A percentile compares a stretch with the other conserved stretches of the same genome.
phyloP scores from a whole-genome alignment of 2,113 vertebrate species.

The Gambusia holbrooki region DNA sequence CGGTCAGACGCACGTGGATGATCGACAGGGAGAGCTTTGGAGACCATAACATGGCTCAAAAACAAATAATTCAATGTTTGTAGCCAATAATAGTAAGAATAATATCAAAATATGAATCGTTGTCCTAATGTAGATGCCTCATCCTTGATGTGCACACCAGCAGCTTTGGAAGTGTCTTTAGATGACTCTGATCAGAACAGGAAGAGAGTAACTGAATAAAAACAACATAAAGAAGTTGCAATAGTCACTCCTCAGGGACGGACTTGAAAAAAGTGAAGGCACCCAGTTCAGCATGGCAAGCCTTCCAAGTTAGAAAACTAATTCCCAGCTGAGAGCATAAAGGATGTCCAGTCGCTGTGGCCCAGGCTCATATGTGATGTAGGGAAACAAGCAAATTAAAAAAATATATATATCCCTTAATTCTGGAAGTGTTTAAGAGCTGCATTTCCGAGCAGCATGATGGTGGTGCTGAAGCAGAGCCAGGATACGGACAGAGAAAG shows the following conservation, averaged over 20 bases:
- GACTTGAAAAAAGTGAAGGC: conserved; percentile 48
- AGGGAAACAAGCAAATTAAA: too few species aligned
- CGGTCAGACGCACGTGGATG: conserved; percentile 91
- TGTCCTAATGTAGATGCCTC: conserved; percentile 9
- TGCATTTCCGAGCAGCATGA: conserved; percentile 78
- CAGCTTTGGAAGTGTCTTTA: background rate
- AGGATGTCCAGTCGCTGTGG: conserved; percentile 30
- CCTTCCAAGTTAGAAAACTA: conserved; percentile 54
- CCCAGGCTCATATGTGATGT: conserved; percentile 72
- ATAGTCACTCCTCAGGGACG: conserved; percentile 16
- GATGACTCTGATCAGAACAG: background rate
- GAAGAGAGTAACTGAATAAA: conserved; percentile 11
- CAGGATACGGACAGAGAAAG: conserved; percentile 53
- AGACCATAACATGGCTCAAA: conserved; percentile 91
- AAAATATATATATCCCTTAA: conserved; percentile 55
- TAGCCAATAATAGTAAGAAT: background rate
- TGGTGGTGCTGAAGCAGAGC: conserved; percentile 73
- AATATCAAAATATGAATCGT: conserved; percentile 39
- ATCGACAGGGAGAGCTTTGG: conserved; percentile 91
- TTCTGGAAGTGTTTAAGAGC: conserved; percentile 65
- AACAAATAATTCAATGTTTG: conserved; percentile 12
- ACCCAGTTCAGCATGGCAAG: conserved; percentile 60
- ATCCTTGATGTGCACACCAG: conserved; percentile 6
- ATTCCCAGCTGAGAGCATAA: conserved; percentile 55
- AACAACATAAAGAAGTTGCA: conserved; percentile 20